Base-by-base conservation (phyloP, 2,888 invertebrate genomes). In the Pristionchus entomophagus region DNA sequence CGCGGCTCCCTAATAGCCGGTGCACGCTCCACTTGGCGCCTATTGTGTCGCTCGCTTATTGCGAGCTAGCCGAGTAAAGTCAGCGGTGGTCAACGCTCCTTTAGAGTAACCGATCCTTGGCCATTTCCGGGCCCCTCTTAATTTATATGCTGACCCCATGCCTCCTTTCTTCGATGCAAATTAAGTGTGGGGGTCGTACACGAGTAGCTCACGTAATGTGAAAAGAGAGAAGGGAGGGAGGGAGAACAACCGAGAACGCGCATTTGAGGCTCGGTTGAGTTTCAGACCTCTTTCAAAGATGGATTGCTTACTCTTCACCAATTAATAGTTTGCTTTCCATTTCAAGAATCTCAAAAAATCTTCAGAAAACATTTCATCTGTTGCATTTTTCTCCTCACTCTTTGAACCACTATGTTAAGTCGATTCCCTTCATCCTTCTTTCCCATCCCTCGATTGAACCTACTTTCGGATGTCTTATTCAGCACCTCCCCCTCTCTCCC, bases 151-250 rank as follows among this genome's bases (percentile, higher is more conserved):
- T 62, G 69, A 69, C 69, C 69, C 38, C n/a, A n/a, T n/a, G n/a
- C 29, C 38, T 38, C 38, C 69, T 69, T 69, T 69, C 69, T 69
- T 69, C 69, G 38, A 69, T 69, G 69, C 69, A 69, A 69, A 69
- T 69, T 69, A 38, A 69, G 69, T 69, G n/a, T n/a, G 69, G 38
- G 69, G 17, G 22, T 41, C n/a, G 17, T 22, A 17, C 12, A n/a
- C n/a, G n/a, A n/a, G 12, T n/a, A 22, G 38, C 38, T 35, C 69
- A n/a, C 69, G 69, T 69, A 69, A 69, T 69, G 69, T 35, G 69
- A 69, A 69, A 69, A 69, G 35, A 10, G 38, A 22, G 14, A 35
- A 2, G 65, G 14, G 65, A 32, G 32, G 32, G 65, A 65, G n/a
- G 29, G 62, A 29, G n/a, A 26, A 59, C 26, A 59, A n/a, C 59